Conservation (phyloP, 2,113 vertebrate genomes). For the Takifugu flavidus region DNA sequence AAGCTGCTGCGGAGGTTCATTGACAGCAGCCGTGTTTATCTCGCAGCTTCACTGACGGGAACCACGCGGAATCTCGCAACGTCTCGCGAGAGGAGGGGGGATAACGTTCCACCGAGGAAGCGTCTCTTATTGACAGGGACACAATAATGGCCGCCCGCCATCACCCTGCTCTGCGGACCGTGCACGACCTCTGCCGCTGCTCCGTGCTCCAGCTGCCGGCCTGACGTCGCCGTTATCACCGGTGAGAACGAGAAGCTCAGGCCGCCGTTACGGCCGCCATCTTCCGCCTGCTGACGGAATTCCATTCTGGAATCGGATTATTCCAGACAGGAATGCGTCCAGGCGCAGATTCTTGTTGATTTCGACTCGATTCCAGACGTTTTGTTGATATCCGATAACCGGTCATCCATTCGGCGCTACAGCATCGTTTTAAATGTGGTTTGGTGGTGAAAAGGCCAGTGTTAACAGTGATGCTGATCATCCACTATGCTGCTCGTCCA, state of each 20-base stretch:
- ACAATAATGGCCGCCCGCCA: slow-evolving; percentile 45
- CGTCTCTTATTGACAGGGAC: not conserved
- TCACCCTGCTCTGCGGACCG: accelerated
- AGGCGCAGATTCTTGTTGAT: accelerated
- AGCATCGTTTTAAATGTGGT: too few species aligned
- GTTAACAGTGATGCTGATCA: too few species aligned
- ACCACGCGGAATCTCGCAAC: slow-evolving; percentile 55
- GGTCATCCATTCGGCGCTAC: not conserved
- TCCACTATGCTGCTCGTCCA: too few species aligned
- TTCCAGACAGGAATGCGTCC: not conserved
- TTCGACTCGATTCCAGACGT: not conserved
- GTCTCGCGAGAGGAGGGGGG: slow-evolving; percentile 4
- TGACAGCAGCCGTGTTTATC: not conserved
- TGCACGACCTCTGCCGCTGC: slow-evolving; percentile 1
- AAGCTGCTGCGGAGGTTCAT: not conserved
- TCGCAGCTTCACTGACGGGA: not conserved
- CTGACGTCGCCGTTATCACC: slow-evolving; percentile 13
- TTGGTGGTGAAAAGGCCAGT: too few species aligned
- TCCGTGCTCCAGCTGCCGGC: not conserved
- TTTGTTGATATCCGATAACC: accelerated
- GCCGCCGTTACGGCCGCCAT: too few species aligned
- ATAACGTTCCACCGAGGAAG: not conserved
- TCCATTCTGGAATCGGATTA: accelerated
- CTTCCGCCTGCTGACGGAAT: not conserved
- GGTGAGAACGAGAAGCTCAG: slow-evolving; percentile 33